phyloP scores from a whole-genome alignment of 2,113 vertebrate species.

The Nannobrachium achirus region DNA sequence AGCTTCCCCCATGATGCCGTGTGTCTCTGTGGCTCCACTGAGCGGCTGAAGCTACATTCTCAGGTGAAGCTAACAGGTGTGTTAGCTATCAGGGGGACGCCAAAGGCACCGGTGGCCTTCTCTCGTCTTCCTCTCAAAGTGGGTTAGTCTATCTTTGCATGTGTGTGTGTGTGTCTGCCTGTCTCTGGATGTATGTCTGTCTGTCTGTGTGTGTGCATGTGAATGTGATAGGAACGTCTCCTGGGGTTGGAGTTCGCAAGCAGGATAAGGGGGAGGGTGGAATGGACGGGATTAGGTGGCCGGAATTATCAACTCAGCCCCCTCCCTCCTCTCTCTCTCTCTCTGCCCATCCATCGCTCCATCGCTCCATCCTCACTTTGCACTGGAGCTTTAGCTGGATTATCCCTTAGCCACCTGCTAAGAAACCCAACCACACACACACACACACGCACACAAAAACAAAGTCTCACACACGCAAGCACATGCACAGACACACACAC shows the following conservation, averaged over 20 bases:
- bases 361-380: conserved; percentile 78
- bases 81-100: conserved; percentile 29
- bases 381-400: conserved; percentile 87
- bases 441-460: conserved; percentile 15
- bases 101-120: conserved; percentile 20
- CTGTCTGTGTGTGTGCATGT: conserved; percentile 18
- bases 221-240: conserved; percentile 46
- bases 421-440: conserved; percentile 34
- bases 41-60: conserved; percentile 74
- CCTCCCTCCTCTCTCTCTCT: conserved; percentile 55
- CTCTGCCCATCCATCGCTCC: conserved; percentile 36
- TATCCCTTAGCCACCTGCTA: conserved; percentile 88
- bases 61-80: conserved; percentile 54
- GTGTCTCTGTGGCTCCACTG: conserved; percentile 52
- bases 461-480: too few relatives aligned
- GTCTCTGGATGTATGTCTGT: background rate
- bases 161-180: conserved; percentile 1
- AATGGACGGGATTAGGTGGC: conserved; percentile 81
- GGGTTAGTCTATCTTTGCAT: conserved; percentile 4
- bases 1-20: conserved; percentile 84
- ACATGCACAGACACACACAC: conserved; percentile 27
- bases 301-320: conserved; percentile 83
- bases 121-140: background rate
- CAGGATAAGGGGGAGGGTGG: conserved; percentile 68
- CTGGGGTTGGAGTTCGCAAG: conserved; percentile 58